phyloP scores from a whole-genome alignment of 2,113 vertebrate species.

The Pterocles orientalis region DNA sequence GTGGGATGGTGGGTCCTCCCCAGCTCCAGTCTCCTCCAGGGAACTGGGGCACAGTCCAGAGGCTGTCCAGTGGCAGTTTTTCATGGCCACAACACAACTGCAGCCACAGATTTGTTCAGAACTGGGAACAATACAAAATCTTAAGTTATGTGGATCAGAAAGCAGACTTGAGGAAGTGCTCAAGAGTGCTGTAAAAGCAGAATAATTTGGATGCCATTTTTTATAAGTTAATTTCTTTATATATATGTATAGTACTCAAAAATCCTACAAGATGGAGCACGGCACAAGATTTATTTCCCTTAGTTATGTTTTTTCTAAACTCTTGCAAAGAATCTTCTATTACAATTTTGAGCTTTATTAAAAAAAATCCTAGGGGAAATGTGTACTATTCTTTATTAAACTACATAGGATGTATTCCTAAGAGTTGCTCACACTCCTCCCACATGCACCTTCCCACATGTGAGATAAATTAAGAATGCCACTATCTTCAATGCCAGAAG shows the following conservation, averaged over 20 bases:
- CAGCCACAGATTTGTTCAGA: background rate
- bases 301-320: background rate
- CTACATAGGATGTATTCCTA: constrained; percentile 15
- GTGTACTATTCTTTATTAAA: constrained; percentile 31
- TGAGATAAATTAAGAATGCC: constrained; percentile 63
- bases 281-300: constrained; percentile 9
- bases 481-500: constrained; percentile 54
- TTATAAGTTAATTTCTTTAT: background rate
- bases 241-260: background rate
- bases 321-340: background rate
- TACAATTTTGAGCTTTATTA: constrained; percentile 34
- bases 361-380: constrained; percentile 17
- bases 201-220: background rate
- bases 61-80: background rate
- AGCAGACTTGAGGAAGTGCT: background rate
- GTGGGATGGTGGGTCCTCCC: background rate
- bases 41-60: background rate
- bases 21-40: background rate
- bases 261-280: background rate
- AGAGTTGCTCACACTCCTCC: constrained; percentile 35
- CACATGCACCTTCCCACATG: constrained; percentile 27
- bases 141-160: background rate
- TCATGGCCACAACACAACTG: background rate
- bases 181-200: background rate
- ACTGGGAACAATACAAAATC: background rate